These are phyloP conservation scores for Irena cyanogastra DNA, from an alignment of 2,113 vertebrate species.

Conservation along the genomic window DNA sequence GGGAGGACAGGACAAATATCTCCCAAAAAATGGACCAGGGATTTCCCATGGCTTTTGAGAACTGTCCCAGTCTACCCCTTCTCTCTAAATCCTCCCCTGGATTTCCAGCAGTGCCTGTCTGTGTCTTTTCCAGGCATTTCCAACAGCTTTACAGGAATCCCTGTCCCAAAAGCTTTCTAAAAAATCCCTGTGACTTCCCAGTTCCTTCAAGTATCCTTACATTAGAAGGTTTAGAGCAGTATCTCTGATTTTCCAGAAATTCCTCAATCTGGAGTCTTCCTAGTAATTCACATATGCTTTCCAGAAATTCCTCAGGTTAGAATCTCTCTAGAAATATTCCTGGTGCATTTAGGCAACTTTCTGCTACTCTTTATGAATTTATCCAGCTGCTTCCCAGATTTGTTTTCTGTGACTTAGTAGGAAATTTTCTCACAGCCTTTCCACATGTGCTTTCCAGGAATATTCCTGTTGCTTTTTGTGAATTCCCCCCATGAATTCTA, in stretches of 20 bases:
- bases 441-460: not conserved
- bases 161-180: not conserved
- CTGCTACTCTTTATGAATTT: not conserved
- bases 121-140: not conserved
- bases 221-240: not conserved
- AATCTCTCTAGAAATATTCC: not conserved
- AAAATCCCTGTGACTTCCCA: not conserved
- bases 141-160: not conserved
- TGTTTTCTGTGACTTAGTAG: not conserved
- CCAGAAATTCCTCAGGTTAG: not conserved
- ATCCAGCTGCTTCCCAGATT: not conserved
- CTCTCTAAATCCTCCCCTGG: not conserved
- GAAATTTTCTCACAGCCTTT: not conserved
- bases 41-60: not conserved
- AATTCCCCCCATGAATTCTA: not conserved
- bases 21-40: not conserved
- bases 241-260: not conserved
- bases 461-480: not conserved
- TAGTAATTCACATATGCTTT: not conserved
- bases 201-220: not conserved
- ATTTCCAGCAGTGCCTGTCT: not conserved
- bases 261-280: not conserved
- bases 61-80: fast-evolving
- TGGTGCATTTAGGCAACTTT: not conserved
- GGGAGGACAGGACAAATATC: not conserved